Conservation (phyloP, 2,888 invertebrate genomes). For the Hypercompe scribonia region DNA sequence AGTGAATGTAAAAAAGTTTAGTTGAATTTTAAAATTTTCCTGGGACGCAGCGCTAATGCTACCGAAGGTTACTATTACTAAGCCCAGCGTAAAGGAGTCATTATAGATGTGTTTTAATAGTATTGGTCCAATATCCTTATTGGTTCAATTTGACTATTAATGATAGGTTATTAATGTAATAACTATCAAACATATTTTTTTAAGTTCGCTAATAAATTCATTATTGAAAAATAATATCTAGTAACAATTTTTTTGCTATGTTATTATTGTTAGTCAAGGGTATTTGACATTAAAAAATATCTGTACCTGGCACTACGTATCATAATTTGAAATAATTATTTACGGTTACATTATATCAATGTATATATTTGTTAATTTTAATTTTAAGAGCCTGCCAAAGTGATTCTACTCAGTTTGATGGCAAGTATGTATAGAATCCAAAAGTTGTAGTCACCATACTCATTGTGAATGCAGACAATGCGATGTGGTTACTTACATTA, state of each 20-base stretch:
- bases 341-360: not conserved
- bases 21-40: no score
- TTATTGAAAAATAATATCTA: not conserved
- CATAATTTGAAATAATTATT: not conserved
- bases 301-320: not conserved
- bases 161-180: not conserved
- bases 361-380: no score
- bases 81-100: not conserved
- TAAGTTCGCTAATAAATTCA: not conserved
- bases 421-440: no score
- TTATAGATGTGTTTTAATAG: not conserved
- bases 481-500: no score
- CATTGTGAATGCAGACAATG: no score
- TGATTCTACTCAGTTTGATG: no score
- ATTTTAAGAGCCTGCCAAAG: no score
- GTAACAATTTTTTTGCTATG: not conserved
- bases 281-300: not conserved
- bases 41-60: no score
- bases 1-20: no score
- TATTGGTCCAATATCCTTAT: not conserved
- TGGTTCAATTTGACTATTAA: not conserved
- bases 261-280: not conserved
- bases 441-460: no score
- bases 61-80: not conserved
- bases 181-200: not conserved